Percentiles rank a stretch among this genome's conserved stretches.
phyloP scores from a whole-genome alignment of 2,113 vertebrate genomes.

The Xenopus borealis region DNA sequence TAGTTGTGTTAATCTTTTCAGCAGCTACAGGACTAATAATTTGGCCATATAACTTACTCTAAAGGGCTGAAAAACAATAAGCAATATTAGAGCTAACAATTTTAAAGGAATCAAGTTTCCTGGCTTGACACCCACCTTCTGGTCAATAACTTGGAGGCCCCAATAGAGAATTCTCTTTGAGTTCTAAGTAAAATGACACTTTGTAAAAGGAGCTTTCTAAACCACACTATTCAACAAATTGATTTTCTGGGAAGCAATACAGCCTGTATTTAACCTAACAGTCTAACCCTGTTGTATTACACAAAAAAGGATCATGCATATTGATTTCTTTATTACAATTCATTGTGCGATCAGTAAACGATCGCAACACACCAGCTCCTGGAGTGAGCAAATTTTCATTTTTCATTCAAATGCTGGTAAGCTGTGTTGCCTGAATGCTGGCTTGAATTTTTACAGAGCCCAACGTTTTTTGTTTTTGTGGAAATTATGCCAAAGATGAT shows the following conservation, averaged over 20 bases:
- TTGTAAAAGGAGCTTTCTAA: conserved; percentile 65
- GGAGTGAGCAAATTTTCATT: conserved; percentile 40
- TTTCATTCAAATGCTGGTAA: conserved; percentile 37
- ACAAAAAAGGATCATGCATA: conserved; percentile 89
- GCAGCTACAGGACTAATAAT: not conserved
- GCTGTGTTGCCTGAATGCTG: conserved; percentile 11
- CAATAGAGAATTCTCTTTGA: conserved; percentile 70
- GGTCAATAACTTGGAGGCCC: conserved; percentile 81
- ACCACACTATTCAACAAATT: conserved; percentile 80
- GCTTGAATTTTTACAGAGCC: not conserved
- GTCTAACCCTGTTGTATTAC: conserved; percentile 89
- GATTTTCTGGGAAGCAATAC: conserved; percentile 94
- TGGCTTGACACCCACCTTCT: conserved; percentile 56
- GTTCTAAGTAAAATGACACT: conserved; percentile 79
- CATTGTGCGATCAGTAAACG: conserved; percentile 78
- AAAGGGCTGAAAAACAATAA: too few relatives aligned
- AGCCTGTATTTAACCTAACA: conserved; percentile 93
- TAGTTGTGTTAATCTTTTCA: conserved; percentile 6
- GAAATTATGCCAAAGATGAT: conserved; percentile 5
- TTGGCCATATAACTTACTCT: conserved; percentile 1
- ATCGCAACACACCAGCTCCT: conserved; percentile 59
- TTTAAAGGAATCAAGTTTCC: conserved; percentile 51
- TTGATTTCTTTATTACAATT: conserved; percentile 90
- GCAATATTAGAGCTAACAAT: conserved; percentile 39
- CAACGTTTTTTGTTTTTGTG: not conserved